Evolutionary conservation across 2,888 invertebrate species (phyloP).

Genomic region (Callyntrura sp.): DNA sequence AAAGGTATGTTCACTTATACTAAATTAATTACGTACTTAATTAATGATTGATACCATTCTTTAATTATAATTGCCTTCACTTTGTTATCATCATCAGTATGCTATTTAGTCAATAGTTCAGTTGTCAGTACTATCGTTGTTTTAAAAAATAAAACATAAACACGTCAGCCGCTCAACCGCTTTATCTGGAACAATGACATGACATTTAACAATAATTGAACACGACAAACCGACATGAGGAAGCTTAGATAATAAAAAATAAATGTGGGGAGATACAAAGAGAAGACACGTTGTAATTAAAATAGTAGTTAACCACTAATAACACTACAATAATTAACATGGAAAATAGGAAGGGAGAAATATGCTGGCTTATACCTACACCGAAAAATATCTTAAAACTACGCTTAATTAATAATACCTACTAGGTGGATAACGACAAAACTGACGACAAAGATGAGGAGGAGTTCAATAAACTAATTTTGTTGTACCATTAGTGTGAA

Average conservation of each 20-base stretch:
- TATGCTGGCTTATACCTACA: background rate
- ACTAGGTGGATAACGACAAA: background rate
- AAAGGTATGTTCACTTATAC: background rate
- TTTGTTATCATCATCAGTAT: background rate
- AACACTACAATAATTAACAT: background rate
- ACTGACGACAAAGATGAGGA: background rate
- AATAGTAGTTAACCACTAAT: background rate
- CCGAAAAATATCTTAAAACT: background rate
- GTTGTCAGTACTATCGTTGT: background rate
- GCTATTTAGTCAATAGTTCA: background rate
- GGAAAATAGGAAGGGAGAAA: background rate
- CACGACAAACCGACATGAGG: background rate
- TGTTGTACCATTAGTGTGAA: background rate
- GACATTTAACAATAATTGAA: background rate
- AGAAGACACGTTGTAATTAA: background rate
- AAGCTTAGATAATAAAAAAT: background rate
- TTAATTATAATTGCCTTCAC: slow-evolving; percentile 32
- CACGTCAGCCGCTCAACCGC: background rate
- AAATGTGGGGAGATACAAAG: background rate
- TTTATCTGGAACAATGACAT: too few relatives aligned
- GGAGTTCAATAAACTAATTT: background rate
- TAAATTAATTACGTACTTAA: slow-evolving; percentile 8
- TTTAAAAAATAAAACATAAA: background rate
- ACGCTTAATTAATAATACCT: background rate
- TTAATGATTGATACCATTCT: slow-evolving; percentile 43